Evolutionary conservation across 2,797 vertebrate species (phyloP).

Genomic region (Melanotaenia nigrans): DNA sequence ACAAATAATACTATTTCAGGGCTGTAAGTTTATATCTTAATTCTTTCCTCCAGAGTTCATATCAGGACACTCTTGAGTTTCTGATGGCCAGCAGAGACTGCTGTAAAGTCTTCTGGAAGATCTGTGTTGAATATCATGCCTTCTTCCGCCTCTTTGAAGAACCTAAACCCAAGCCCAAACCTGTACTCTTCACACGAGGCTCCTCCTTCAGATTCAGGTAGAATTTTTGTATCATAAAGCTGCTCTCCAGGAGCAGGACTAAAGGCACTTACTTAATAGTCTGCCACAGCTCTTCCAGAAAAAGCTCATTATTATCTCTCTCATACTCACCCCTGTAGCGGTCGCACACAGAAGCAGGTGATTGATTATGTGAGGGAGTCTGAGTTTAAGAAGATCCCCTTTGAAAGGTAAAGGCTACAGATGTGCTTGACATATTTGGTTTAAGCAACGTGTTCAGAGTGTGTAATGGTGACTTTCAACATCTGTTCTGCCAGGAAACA

Average conservation of each 20-base stretch:
- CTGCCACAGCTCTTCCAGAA: constrained; percentile 16
- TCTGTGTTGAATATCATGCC: constrained; percentile 97
- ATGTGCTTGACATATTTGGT: constrained; percentile 23
- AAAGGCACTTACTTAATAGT: constrained; percentile 16
- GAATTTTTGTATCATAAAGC: constrained; percentile 10
- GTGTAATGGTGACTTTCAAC: constrained; percentile 46
- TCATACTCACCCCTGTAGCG: constrained; percentile 79
- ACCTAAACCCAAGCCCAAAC: constrained; percentile 96
- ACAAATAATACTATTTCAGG: not conserved
- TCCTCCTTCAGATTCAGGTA: constrained; percentile 99
- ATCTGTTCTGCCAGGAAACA: constrained; percentile 88
- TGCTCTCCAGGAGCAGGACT: constrained; percentile 11
- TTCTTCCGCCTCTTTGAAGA: constrained; percentile 99
- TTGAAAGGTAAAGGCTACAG: constrained; percentile 89
- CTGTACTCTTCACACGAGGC: constrained; percentile 94
- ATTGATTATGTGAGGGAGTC: constrained; percentile 97
- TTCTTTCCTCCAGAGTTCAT: constrained; percentile 83
- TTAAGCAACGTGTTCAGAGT: not conserved
- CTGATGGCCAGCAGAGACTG: constrained; percentile 95
- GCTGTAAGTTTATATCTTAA: not conserved
- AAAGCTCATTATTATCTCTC: constrained; percentile 49
- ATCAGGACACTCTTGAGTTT: constrained; percentile 96
- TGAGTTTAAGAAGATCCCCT: constrained; percentile 96
- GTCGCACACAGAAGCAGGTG: constrained; percentile 98
- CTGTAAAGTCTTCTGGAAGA: constrained; percentile 99